A percentile compares a stretch with the other conserved stretches of the same genome.
These are phyloP conservation scores for Conistra vaccinii DNA, from an alignment of 2,888 invertebrate genomes.

Conservation along the genomic window DNA sequence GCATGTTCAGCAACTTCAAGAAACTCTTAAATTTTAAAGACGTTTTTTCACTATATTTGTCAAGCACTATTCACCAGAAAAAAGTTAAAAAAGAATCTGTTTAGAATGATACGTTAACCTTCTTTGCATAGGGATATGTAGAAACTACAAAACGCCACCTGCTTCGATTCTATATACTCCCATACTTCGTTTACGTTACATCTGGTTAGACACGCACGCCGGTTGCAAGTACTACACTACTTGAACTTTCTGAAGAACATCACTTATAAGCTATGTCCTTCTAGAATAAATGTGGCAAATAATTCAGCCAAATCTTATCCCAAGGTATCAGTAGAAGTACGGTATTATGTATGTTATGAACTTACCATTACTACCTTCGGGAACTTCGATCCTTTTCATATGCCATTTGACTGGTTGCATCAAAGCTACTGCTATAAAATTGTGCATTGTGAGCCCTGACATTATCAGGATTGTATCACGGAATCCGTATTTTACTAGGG, in stretches of 20 bases:
- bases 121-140: too few relatives aligned
- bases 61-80: neutral
- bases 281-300: neutral
- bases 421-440: conserved; percentile 91
- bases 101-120: neutral
- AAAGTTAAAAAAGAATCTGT: neutral
- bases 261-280: too few relatives aligned
- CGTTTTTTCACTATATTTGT: too few relatives aligned
- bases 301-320: neutral
- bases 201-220: too few relatives aligned
- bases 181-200: too few relatives aligned
- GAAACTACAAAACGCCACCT: too few relatives aligned
- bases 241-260: too few relatives aligned
- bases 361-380: conserved; percentile 65
- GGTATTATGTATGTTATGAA: neutral
- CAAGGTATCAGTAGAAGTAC: neutral
- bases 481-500: conserved; percentile 91
- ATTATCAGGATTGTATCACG: conserved; percentile 92
- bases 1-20: neutral
- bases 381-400: conserved; percentile 78
- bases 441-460: conserved; percentile 91
- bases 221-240: too few relatives aligned
- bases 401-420: conserved; percentile 94
- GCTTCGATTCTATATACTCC: too few relatives aligned
- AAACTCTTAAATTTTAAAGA: too few relatives aligned